A percentile compares a stretch with the other conserved stretches of the same genome.
These are phyloP conservation scores for Periophthalmus magnuspinnatus DNA, from an alignment of 2,797 vertebrate species.

Conservation along the genomic window DNA sequence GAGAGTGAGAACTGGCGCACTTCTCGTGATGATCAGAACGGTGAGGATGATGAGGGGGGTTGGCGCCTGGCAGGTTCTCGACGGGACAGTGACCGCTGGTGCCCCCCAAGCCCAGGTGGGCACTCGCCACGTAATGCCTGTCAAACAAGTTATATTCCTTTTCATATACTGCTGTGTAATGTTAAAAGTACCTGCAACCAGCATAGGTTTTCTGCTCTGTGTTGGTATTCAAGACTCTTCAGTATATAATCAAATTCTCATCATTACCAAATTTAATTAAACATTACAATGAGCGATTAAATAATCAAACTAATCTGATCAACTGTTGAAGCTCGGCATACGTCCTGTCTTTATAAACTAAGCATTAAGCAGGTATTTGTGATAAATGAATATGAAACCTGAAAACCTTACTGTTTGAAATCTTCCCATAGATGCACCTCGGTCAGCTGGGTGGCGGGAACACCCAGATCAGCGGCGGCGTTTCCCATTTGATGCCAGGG, in stretches of 20 bases:
- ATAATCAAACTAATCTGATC: not conserved
- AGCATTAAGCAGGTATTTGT: not conserved
- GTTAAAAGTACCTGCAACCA: not conserved
- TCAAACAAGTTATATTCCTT: not conserved
- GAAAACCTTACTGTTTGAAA: constrained; percentile 6
- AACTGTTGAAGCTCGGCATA: not conserved
- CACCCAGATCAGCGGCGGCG: constrained; percentile 90
- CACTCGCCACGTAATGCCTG: constrained; percentile 25
- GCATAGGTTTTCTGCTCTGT: not conserved
- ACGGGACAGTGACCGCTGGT: constrained; percentile 89
- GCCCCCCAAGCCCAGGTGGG: constrained; percentile 91
- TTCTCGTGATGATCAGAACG: constrained; percentile 92
- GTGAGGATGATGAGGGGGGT: constrained; percentile 91
- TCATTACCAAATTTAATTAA: not conserved
- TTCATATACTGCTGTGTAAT: not conserved
- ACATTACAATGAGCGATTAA: not conserved
- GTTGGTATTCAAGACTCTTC: not conserved
- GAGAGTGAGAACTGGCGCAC: constrained; percentile 97
- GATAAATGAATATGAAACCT: not conserved
- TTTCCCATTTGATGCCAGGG: constrained; percentile 94
- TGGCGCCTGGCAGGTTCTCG: constrained; percentile 87
- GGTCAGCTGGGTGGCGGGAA: constrained; percentile 93
- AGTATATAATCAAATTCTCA: not conserved
- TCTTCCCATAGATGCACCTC: constrained; percentile 79
- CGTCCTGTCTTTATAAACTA: not conserved